Conservation (phyloP, 2,888 invertebrate genomes). For the Eupithecia vulgata region DNA sequence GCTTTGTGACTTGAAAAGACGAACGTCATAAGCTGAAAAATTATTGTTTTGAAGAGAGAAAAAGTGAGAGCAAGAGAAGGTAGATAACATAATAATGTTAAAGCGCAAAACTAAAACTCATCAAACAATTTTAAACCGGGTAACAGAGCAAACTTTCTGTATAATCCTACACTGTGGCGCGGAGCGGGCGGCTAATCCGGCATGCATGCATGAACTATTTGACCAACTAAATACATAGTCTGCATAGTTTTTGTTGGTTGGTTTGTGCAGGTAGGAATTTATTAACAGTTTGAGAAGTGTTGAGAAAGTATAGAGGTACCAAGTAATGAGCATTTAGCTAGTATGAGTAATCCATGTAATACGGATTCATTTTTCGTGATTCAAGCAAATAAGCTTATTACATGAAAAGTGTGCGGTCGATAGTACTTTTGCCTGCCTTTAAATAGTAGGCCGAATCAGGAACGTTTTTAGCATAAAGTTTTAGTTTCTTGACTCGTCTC, state of each 20-base stretch:
- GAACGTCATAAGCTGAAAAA: background rate
- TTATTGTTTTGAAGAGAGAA: background rate
- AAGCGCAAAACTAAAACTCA: background rate
- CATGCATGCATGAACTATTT: slow-evolving; percentile 67
- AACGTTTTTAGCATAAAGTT: too few relatives aligned
- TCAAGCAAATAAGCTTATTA: too few relatives aligned
- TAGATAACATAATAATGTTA: background rate
- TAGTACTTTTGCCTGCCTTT: too few relatives aligned
- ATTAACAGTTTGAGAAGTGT: slow-evolving; percentile 8
- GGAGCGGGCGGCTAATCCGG: slow-evolving; percentile 55
- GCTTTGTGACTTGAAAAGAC: too few relatives aligned
- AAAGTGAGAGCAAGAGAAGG: background rate
- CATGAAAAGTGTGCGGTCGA: too few relatives aligned
- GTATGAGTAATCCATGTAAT: too few relatives aligned
- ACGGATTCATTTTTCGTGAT: too few relatives aligned
- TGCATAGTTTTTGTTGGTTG: slow-evolving; percentile 52
- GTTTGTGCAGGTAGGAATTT: slow-evolving; percentile 28
- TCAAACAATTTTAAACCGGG: background rate
- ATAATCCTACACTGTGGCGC: slow-evolving; percentile 42
- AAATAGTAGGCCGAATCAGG: too few relatives aligned
- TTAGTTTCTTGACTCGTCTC: too few relatives aligned
- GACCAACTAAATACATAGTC: slow-evolving; percentile 56
- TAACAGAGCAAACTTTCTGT: slow-evolving; percentile 25
- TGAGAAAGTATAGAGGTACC: background rate
- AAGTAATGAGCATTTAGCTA: too few relatives aligned